Evolutionary conservation across 30 jellyfish, hydroid and myxozoan species (phyloP).

Genomic region (Aurelia aurita): DNA sequence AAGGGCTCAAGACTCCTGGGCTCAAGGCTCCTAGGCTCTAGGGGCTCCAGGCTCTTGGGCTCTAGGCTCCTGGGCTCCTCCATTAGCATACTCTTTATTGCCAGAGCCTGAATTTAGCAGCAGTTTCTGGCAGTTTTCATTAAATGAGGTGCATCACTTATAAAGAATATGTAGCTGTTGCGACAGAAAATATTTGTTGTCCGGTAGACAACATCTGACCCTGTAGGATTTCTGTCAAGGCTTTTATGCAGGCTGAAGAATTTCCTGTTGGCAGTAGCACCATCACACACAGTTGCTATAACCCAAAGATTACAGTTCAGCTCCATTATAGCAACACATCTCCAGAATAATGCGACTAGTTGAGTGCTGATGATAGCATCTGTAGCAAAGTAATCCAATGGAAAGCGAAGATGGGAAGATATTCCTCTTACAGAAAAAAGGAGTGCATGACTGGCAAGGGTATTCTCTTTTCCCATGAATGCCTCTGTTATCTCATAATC

Average conservation of each 20-base stretch:
- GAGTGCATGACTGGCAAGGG: conserved; percentile 35
- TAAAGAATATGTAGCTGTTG: conserved; percentile 24
- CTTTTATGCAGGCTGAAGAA: conserved; percentile 10
- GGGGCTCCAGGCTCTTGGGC: too few species aligned
- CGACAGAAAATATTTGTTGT: conserved; percentile 12
- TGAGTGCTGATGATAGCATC: conserved; percentile 24
- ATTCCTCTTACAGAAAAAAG: conserved; percentile 39
- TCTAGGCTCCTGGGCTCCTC: too few species aligned
- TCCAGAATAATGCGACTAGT: conserved; percentile 38
- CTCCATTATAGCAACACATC: conserved; percentile 17
- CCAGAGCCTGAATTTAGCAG: conserved; percentile 47
- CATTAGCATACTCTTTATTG: too few species aligned
- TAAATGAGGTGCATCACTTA: conserved; percentile 45
- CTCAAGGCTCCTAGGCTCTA: too few species aligned
- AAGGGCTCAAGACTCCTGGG: too few species aligned
- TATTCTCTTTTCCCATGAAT: too few species aligned
- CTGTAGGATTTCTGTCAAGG: conserved; percentile 26
- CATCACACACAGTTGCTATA: conserved; percentile 18
- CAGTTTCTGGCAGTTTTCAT: conserved; percentile 33
- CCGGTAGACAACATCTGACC: too few species aligned
- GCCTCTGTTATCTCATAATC: too few species aligned
- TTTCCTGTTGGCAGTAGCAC: conserved; percentile 20
- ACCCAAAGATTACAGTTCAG: conserved; percentile 15
- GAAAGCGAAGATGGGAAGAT: conserved; percentile 16
- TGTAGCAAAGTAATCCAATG: conserved; percentile 32